A percentile compares a stretch with the other conserved stretches of the same genome.
Conservation (phyloP, 2,888 invertebrate species). For the Blomia tropicalis region DNA sequence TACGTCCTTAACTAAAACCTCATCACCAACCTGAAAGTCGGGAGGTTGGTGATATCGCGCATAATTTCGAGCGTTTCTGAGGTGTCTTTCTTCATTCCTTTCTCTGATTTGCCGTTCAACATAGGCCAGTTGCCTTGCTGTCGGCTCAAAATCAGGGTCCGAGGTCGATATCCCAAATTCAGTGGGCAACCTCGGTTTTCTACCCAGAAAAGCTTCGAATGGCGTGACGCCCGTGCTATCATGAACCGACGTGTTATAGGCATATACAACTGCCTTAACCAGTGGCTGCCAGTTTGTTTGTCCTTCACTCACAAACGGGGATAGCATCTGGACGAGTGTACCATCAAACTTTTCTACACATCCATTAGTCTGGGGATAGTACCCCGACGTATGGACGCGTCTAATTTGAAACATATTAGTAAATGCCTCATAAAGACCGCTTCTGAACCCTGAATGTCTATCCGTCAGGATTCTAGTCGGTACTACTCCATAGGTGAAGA, state of each 20-base stretch:
- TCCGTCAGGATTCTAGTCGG: background rate
- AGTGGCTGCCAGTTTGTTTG: constrained; percentile 29
- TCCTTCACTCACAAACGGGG: constrained; percentile 22
- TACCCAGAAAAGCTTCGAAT: constrained; percentile 28
- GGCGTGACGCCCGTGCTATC: constrained; percentile 27
- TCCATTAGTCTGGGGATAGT: constrained; percentile 13
- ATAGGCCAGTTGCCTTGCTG: background rate
- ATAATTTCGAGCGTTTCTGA: background rate
- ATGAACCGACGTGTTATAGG: constrained; percentile 28
- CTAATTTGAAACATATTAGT: background rate
- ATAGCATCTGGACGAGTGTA: constrained; percentile 28
- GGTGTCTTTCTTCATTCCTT: background rate
- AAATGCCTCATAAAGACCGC: background rate
- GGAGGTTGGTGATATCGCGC: background rate
- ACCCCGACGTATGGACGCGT: background rate
- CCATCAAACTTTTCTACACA: constrained; percentile 10
- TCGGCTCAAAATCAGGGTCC: background rate
- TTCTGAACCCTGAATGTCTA: background rate
- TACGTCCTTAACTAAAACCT: background rate
- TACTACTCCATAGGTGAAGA: background rate
- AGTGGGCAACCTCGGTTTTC: constrained; percentile 23
- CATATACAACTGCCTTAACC: constrained; percentile 25
- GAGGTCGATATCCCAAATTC: background rate
- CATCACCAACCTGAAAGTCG: background rate
- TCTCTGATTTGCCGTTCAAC: background rate